Conservation (phyloP, 2,888 invertebrate species). For the Lasioglossum pauxillum region DNA sequence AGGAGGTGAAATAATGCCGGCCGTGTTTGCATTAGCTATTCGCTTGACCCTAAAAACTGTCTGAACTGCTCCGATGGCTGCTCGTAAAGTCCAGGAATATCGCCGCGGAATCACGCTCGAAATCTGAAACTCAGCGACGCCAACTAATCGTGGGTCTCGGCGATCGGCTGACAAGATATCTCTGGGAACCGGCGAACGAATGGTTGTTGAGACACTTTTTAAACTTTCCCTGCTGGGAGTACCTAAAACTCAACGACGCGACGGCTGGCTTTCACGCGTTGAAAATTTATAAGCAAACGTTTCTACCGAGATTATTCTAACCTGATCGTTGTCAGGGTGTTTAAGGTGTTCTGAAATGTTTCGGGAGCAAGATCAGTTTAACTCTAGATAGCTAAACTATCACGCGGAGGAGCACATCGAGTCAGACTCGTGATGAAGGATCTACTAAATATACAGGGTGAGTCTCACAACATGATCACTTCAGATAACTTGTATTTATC, state of each 20-base stretch:
- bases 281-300: not conserved
- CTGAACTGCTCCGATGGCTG: slow-evolving; percentile 68
- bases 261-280: not conserved
- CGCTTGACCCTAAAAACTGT: slow-evolving; percentile 73
- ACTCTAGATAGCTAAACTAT: no score
- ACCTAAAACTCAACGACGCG: not conserved
- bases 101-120: slow-evolving; percentile 60
- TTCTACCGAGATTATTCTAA: not conserved
- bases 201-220: not conserved
- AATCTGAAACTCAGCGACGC: slow-evolving; percentile 53
- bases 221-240: not conserved
- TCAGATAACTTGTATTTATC: no score
- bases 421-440: no score
- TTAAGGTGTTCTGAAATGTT: not conserved
- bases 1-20: slow-evolving; percentile 66
- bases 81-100: slow-evolving; percentile 69
- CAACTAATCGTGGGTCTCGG: not conserved
- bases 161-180: not conserved
- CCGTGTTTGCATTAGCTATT: slow-evolving; percentile 75
- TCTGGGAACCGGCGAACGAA: not conserved
- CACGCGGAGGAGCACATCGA: no score
- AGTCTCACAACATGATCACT: no score
- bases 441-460: no score
- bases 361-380: not conserved
- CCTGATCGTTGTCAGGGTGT: not conserved